Percentiles rank a stretch among this genome's conserved stretches.
Conservation (phyloP, 2,888 invertebrate species). For the Dorcus hopei region DNA sequence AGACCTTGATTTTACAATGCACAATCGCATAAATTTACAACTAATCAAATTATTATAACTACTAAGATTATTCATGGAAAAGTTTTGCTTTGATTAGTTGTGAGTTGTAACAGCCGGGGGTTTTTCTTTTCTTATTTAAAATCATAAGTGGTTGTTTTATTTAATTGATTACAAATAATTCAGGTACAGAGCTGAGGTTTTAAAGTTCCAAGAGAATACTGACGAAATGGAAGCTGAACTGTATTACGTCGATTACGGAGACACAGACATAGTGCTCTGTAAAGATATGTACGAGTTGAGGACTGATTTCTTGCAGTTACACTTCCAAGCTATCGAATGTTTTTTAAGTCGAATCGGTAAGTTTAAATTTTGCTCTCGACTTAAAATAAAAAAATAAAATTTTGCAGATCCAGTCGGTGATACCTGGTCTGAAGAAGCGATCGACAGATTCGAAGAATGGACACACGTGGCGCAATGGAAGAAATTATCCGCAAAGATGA, state of each 20-base stretch:
- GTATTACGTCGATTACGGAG: slow-evolving; percentile 87
- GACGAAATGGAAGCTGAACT: slow-evolving; percentile 64
- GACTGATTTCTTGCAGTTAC: slow-evolving; percentile 69
- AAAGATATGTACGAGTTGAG: slow-evolving; percentile 69
- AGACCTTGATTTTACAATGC: not conserved
- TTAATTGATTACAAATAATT: not conserved
- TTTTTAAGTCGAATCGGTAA: slow-evolving; percentile 69
- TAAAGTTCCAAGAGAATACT: slow-evolving; percentile 60
- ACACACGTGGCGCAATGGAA: slow-evolving; percentile 80
- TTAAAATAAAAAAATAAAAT: not conserved
- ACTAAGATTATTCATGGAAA: too few species aligned
- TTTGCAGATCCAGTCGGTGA: slow-evolving; percentile 48
- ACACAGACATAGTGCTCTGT: slow-evolving; percentile 66
- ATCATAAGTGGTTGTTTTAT: not conserved
- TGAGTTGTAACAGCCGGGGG: not conserved
- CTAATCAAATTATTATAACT: not conserved
- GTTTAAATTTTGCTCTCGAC: slow-evolving; percentile 13
- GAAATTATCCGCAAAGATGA: slow-evolving; percentile 70
- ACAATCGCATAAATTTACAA: not conserved
- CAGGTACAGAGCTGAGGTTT: slow-evolving; percentile 60
- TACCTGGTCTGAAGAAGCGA: slow-evolving; percentile 61
- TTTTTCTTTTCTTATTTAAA: not conserved
- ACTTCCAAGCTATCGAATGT: slow-evolving; percentile 86
- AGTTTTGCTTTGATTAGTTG: too few species aligned
- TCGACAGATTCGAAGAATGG: slow-evolving; percentile 66